A percentile compares a stretch with the other conserved stretches of the same genome.
These are phyloP conservation scores for Coryphaenoides rupestris DNA, from an alignment of 2,113 vertebrate genomes.

Conservation along the genomic window DNA sequence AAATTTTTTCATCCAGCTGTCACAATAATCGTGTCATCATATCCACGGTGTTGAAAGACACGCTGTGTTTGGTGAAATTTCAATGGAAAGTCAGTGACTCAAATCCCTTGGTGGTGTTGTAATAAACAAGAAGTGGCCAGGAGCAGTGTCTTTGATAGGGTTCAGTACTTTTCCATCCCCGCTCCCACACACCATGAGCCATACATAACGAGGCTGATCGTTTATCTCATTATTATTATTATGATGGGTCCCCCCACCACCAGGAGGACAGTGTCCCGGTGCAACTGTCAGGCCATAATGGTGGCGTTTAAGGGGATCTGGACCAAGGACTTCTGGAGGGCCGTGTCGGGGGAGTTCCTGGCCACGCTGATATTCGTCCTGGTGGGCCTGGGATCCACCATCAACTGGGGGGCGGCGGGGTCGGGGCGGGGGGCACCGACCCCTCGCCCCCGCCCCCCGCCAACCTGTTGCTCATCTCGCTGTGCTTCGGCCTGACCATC, in stretches of 20 bases:
- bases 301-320: constrained; percentile 92
- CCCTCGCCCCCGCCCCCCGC: constrained; percentile 78
- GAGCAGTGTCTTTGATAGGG: constrained; percentile 45
- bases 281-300: constrained; percentile 81
- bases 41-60: constrained; percentile 48
- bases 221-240: constrained; percentile 55
- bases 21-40: no score
- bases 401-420: constrained; percentile 81
- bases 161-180: constrained; percentile 50
- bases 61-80: constrained; percentile 34
- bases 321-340: constrained; percentile 96
- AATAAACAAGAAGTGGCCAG: constrained; percentile 46
- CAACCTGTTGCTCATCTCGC: constrained; percentile 89
- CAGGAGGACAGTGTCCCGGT: constrained; percentile 83
- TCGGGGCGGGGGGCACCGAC: no score
- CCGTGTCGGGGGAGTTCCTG: constrained; percentile 87
- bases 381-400: constrained; percentile 89
- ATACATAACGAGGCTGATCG: constrained; percentile 61
- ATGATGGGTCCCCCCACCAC: constrained; percentile 46
- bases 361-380: constrained; percentile 92
- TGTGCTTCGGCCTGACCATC: constrained; percentile 94
- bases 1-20: no score
- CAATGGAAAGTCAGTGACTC: constrained; percentile 49
- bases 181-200: constrained; percentile 41
- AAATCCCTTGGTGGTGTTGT: constrained; percentile 48